Percentiles rank a stretch among this genome's conserved stretches.
These are phyloP conservation scores for Orbicella faveolata DNA, from an alignment of 64 coral and sea anemone genomes.

Conservation along the genomic window DNA sequence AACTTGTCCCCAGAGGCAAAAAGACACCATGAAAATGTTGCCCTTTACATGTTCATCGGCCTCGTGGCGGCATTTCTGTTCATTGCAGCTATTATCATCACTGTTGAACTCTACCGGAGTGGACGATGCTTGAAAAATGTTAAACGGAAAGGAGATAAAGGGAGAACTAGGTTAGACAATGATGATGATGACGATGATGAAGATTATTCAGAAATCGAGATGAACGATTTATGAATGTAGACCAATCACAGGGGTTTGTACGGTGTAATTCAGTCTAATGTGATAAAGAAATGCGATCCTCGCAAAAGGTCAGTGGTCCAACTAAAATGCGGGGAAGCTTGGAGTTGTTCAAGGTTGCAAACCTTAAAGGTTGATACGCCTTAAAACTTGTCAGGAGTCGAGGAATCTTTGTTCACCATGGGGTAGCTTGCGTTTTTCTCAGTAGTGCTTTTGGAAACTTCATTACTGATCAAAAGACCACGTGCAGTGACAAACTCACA, in stretches of 20 bases:
- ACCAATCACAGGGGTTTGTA: not conserved
- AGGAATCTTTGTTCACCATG: too few species aligned
- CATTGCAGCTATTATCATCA: slow-evolving; percentile 86
- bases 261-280: not conserved
- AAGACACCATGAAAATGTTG: slow-evolving; percentile 90
- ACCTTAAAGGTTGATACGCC: too few species aligned
- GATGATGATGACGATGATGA: slow-evolving; percentile 57
- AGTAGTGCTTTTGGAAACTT: too few species aligned
- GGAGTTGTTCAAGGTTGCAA: too few species aligned
- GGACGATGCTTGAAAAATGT: slow-evolving; percentile 74
- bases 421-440: too few species aligned
- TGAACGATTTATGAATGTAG: slow-evolving; percentile 44
- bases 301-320: not conserved
- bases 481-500: too few species aligned
- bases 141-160: slow-evolving; percentile 51
- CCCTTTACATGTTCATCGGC: slow-evolving; percentile 97
- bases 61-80: slow-evolving; percentile 92
- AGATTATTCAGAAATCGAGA: slow-evolving; percentile 78
- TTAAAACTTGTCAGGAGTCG: too few species aligned
- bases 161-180: slow-evolving; percentile 51
- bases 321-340: too few species aligned
- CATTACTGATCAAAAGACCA: too few species aligned
- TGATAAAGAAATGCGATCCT: not conserved
- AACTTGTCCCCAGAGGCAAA: slow-evolving; percentile 79
- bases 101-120: slow-evolving; percentile 90